A percentile compares a stretch with the other conserved stretches of the same genome.
These are phyloP conservation scores for Eupithecia insigniata DNA, from an alignment of 2,888 invertebrate genomes.

Conservation along the genomic window DNA sequence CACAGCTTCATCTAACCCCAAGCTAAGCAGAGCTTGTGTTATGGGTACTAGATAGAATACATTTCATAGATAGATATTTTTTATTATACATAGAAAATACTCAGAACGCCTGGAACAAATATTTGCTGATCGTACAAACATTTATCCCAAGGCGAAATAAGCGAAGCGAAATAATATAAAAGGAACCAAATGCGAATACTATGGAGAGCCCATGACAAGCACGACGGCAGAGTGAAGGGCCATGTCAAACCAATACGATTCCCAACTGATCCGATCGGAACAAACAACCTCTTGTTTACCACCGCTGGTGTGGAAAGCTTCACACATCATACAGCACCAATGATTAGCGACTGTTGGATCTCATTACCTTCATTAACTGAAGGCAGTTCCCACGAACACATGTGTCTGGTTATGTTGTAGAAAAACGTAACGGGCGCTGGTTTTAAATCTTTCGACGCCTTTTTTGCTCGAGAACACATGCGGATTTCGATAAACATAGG, in stretches of 20 bases:
- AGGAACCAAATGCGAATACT: not conserved
- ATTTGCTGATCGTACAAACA: too few relatives aligned
- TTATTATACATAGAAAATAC: too few relatives aligned
- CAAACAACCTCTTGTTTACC: slow-evolving; percentile 38
- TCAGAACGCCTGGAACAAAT: too few relatives aligned
- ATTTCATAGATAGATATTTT: too few relatives aligned
- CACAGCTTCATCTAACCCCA: too few relatives aligned
- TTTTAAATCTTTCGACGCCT: slow-evolving; percentile 69
- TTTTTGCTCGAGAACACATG: slow-evolving; percentile 52
- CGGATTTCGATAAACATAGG: slow-evolving; percentile 53
- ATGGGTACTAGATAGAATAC: too few relatives aligned
- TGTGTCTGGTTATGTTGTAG: slow-evolving; percentile 67
- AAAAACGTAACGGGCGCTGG: slow-evolving; percentile 60
- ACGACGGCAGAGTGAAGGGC: not conserved
- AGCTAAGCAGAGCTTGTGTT: too few relatives aligned
- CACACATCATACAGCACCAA: slow-evolving; percentile 45
- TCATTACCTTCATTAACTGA: slow-evolving; percentile 69
- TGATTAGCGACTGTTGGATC: slow-evolving; percentile 72
- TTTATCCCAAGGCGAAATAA: too few relatives aligned
- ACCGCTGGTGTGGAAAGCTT: slow-evolving; percentile 35
- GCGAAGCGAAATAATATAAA: not conserved
- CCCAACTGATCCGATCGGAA: slow-evolving; percentile 28
- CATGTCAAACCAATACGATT: slow-evolving; percentile 15
- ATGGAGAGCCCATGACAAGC: not conserved
- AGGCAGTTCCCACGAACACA: slow-evolving; percentile 73